Conservation (phyloP, 2,113 vertebrate genomes). For the Lycaon pictus region DNA sequence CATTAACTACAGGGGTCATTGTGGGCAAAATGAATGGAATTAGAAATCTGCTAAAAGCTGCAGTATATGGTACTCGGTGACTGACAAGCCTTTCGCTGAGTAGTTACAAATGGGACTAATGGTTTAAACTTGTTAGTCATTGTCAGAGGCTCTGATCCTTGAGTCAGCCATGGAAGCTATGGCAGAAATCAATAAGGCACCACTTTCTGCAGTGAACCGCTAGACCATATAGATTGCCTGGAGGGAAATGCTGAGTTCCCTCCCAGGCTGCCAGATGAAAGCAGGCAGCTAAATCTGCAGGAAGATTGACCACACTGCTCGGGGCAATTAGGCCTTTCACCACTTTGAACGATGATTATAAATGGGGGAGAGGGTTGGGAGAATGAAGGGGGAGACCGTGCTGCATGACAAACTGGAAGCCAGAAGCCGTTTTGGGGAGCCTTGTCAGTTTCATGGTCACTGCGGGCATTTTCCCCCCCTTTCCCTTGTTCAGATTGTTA, state of each 20-base stretch:
- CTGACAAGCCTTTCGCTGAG: conserved; percentile 88
- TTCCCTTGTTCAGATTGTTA: conserved; percentile 37
- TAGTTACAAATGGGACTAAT: conserved; percentile 90
- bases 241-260: conserved; percentile 84
- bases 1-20: conserved; percentile 88
- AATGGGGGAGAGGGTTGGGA: background rate
- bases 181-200: conserved; percentile 89
- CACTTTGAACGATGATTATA: conserved; percentile 55
- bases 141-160: conserved; percentile 89
- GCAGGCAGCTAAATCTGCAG: conserved; percentile 81
- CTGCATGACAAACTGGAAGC: background rate
- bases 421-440: conserved; percentile 36
- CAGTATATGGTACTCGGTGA: conserved; percentile 82
- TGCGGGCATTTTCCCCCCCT: background rate
- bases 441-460: conserved; percentile 43
- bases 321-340: conserved; percentile 82
- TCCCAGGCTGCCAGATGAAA: conserved; percentile 85
- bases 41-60: conserved; percentile 89
- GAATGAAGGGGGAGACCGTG: conserved; percentile 37
- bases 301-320: conserved; percentile 74
- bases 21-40: conserved; percentile 86
- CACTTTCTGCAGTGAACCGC: conserved; percentile 86
- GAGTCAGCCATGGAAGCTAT: conserved; percentile 86
- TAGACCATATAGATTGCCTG: conserved; percentile 87
- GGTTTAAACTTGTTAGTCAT: conserved; percentile 92